A percentile compares a stretch with the other conserved stretches of the same genome.
These are phyloP conservation scores for Phodopus roborovskii DNA, from an alignment of 2,113 vertebrate genomes.

Conservation along the genomic window DNA sequence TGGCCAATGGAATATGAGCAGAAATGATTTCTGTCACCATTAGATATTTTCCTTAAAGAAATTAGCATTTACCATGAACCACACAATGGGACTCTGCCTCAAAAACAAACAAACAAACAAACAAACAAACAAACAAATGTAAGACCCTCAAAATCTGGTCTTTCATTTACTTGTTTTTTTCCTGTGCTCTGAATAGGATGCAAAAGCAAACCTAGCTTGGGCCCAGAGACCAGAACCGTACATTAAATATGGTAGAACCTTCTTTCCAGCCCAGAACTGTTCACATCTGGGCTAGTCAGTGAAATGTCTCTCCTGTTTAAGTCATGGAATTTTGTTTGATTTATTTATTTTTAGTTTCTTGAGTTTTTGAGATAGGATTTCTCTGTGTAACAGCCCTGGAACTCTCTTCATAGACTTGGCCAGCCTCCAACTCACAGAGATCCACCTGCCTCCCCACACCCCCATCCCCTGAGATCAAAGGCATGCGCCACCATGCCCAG, in stretches of 20 bases:
- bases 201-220: not conserved
- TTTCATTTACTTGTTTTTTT: not conserved
- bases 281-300: not conserved
- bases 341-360: not conserved
- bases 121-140: not conserved
- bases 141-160: not conserved
- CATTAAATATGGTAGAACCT: not conserved
- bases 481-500: not conserved
- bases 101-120: not conserved
- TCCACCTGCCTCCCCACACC: not conserved
- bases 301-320: not conserved
- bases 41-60: not conserved
- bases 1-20: not conserved
- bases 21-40: not conserved
- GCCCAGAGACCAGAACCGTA: not conserved
- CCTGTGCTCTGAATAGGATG: not conserved
- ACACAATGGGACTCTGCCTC: not conserved
- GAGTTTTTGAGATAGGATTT: not conserved
- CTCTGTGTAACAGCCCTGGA: not conserved
- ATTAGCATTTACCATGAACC: not conserved
- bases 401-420: not conserved
- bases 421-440: not conserved
- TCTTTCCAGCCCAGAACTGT: not conserved
- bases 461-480: not conserved
- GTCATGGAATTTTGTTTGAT: not conserved